A percentile compares a stretch with the other conserved stretches of the same genome.
Evolutionary conservation across 2,113 vertebrate genomes (phyloP).

Genomic region (Cavia aperea): DNA sequence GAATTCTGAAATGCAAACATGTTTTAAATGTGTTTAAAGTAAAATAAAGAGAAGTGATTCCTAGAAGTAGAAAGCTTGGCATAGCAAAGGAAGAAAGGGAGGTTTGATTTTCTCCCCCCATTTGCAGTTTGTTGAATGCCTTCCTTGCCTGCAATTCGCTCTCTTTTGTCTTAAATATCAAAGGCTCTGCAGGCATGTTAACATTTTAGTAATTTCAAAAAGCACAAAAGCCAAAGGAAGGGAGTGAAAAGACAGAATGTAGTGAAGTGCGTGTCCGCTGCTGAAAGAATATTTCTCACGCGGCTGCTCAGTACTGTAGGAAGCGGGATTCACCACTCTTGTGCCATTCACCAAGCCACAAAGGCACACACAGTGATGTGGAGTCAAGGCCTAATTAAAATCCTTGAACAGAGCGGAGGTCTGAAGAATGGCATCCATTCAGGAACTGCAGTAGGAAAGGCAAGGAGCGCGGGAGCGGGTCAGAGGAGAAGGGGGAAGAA

Average conservation of each 20-base stretch:
- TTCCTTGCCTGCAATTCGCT: slow-evolving; percentile 83
- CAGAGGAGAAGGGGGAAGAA: neutral
- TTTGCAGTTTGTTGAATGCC: slow-evolving; percentile 85
- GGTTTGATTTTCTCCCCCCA: slow-evolving; percentile 74
- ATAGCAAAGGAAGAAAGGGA: slow-evolving; percentile 79
- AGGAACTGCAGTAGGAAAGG: slow-evolving; percentile 71
- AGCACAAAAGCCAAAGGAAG: slow-evolving; percentile 81
- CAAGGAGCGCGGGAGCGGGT: neutral
- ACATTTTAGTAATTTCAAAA: slow-evolving; percentile 98
- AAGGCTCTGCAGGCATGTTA: slow-evolving; percentile 92
- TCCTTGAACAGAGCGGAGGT: slow-evolving; percentile 81
- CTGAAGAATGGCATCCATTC: slow-evolving; percentile 76
- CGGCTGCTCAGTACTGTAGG: slow-evolving; percentile 76
- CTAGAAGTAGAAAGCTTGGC: slow-evolving; percentile 74
- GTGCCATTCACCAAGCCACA: slow-evolving; percentile 82
- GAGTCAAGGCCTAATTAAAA: slow-evolving; percentile 88
- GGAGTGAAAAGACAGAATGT: slow-evolving; percentile 81
- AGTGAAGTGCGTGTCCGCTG: slow-evolving; percentile 83
- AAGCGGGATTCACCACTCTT: slow-evolving; percentile 79
- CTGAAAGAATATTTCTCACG: slow-evolving; percentile 80
- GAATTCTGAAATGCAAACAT: slow-evolving; percentile 73
- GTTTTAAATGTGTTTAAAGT: slow-evolving; percentile 68
- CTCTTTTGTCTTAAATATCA: slow-evolving; percentile 99
- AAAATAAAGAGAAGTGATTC: slow-evolving; percentile 72
- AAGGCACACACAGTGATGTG: slow-evolving; percentile 80